Percentiles rank a stretch among this genome's conserved stretches.
These are phyloP conservation scores for Ametastegia equiseti DNA, from an alignment of 2,888 invertebrate genomes.

Conservation along the genomic window DNA sequence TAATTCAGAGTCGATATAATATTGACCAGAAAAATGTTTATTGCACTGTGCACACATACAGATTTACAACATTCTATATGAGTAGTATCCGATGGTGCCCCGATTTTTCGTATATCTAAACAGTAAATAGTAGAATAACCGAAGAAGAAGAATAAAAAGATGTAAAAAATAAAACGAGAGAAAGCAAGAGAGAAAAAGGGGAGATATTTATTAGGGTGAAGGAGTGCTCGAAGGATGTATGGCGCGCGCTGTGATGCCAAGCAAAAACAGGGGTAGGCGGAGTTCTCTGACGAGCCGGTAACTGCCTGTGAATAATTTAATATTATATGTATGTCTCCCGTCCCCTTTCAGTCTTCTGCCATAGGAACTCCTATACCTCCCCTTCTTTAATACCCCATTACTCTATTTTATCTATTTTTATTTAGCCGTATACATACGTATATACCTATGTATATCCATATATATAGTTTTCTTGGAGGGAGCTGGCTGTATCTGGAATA, in stretches of 20 bases:
- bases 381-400: neutral
- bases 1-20: too few relatives aligned
- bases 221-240: neutral
- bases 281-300: constrained; percentile 67
- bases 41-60: too few relatives aligned
- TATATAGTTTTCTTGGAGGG: too few relatives aligned
- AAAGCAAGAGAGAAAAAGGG: neutral
- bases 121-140: neutral
- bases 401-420: neutral
- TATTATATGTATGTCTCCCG: constrained; percentile 59
- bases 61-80: too few relatives aligned
- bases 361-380: neutral
- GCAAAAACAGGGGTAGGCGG: constrained; percentile 63
- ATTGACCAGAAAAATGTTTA: too few relatives aligned
- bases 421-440: too few relatives aligned
- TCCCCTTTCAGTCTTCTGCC: constrained; percentile 47
- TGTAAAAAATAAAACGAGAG: neutral
- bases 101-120: too few relatives aligned
- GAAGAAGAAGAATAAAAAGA: neutral
- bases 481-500: too few relatives aligned
- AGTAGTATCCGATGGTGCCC: too few relatives aligned
- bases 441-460: too few relatives aligned
- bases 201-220: constrained; percentile 17
- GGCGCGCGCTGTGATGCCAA: constrained; percentile 1
- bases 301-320: constrained; percentile 71